Evolutionary conservation across 2,888 invertebrate species (phyloP).

Genomic region (Drosophila tanythrix): DNA sequence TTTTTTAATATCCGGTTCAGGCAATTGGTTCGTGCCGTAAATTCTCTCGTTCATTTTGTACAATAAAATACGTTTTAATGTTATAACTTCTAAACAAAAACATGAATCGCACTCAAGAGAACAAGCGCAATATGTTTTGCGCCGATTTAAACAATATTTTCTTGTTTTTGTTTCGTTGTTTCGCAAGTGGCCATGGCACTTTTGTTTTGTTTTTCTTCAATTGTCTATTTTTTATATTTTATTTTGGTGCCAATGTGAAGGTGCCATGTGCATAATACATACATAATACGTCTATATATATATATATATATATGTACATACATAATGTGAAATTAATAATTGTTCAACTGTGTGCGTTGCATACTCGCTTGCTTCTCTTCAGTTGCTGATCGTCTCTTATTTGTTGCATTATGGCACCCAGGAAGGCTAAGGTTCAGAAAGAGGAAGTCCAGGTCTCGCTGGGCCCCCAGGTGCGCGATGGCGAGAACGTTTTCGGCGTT

Average conservation of each 20-base stretch:
- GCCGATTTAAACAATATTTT: slow-evolving; percentile 21
- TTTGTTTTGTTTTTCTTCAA: slow-evolving; percentile 36
- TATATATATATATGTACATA: neutral
- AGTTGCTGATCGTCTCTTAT: slow-evolving; percentile 51
- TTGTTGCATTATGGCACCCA: slow-evolving; percentile 92
- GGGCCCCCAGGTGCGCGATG: slow-evolving; percentile 98
- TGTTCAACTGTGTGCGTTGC: slow-evolving; percentile 39
- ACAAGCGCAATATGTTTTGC: slow-evolving; percentile 2
- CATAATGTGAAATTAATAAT: slow-evolving; percentile 27
- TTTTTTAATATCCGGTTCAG: slow-evolving; percentile 84
- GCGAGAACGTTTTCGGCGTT: slow-evolving; percentile 99
- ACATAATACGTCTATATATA: neutral
- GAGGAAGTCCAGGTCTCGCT: slow-evolving; percentile 98
- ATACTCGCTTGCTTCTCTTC: slow-evolving; percentile 14
- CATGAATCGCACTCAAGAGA: slow-evolving; percentile 24
- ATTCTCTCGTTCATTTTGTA: slow-evolving; percentile 53
- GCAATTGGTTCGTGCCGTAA: slow-evolving; percentile 80
- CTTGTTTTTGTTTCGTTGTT: slow-evolving; percentile 46
- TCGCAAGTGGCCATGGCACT: slow-evolving; percentile 2
- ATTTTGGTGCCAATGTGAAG: slow-evolving; percentile 21
- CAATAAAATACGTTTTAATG: slow-evolving; percentile 46
- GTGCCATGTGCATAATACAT: slow-evolving; percentile 47
- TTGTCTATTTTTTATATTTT: slow-evolving; percentile 24
- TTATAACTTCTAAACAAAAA: slow-evolving; percentile 39
- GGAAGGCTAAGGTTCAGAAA: slow-evolving; percentile 98